A percentile compares a stretch with the other conserved stretches of the same genome.
Conservation (phyloP, 2,888 invertebrate genomes). For the Xestia c-nigrum region DNA sequence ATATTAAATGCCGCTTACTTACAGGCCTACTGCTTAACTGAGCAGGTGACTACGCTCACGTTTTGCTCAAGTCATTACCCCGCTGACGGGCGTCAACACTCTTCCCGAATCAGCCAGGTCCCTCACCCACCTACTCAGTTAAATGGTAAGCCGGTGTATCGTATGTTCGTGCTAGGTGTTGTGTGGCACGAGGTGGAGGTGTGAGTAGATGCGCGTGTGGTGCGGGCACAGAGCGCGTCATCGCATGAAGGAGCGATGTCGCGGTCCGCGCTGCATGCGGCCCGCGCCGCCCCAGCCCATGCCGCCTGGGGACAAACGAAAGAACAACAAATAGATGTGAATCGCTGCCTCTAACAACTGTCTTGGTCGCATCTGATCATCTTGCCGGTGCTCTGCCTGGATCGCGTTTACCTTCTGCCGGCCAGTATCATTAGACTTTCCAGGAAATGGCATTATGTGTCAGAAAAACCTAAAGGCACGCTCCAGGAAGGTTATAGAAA, state of each 20-base stretch:
- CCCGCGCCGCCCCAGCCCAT: slow-evolving; percentile 85
- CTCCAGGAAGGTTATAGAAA: too few relatives aligned
- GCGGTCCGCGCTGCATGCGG: slow-evolving; percentile 82
- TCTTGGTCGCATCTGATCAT: too few relatives aligned
- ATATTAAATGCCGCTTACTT: background rate
- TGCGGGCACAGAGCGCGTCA: slow-evolving; percentile 54
- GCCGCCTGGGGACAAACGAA: slow-evolving; percentile 73
- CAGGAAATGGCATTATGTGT: too few relatives aligned
- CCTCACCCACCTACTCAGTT: background rate
- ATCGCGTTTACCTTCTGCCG: too few relatives aligned
- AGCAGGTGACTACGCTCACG: background rate
- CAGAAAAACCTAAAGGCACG: too few relatives aligned
- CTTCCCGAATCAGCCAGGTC: background rate
- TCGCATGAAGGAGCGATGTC: slow-evolving; percentile 85
- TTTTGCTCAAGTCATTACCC: background rate
- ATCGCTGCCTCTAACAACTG: too few relatives aligned
- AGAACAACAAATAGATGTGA: background rate
- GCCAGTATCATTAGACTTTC: too few relatives aligned
- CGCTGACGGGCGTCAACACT: background rate
- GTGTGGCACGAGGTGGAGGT: too few relatives aligned
- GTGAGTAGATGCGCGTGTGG: too few relatives aligned
- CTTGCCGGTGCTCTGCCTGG: too few relatives aligned
- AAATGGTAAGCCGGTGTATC: background rate
- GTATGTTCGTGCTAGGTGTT: background rate
- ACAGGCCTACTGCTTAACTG: background rate